Evolutionary conservation across 2,888 invertebrate genomes (phyloP).

Genomic region (Syrphus vitripennis): DNA sequence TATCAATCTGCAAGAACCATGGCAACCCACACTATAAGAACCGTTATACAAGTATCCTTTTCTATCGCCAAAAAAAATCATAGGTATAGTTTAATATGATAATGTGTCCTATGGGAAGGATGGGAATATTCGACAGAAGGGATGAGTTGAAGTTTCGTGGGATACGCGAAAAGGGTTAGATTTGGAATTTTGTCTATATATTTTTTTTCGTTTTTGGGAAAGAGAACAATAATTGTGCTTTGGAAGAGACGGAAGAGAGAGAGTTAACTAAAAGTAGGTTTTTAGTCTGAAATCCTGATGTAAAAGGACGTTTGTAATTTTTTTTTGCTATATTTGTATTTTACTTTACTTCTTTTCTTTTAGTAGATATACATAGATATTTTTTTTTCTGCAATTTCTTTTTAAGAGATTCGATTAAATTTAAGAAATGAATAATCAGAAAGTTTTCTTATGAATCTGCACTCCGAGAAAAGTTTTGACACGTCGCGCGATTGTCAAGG

Average conservation of each 20-base stretch:
- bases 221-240: slow-evolving; percentile 45
- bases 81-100: slow-evolving; percentile 69
- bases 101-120: slow-evolving; percentile 65
- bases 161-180: slow-evolving; percentile 61
- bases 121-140: slow-evolving; percentile 29
- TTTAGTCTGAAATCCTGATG: slow-evolving; percentile 34
- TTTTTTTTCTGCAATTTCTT: slow-evolving; percentile 43
- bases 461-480: slow-evolving; percentile 13
- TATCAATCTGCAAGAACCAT: slow-evolving; percentile 49
- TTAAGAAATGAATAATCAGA: slow-evolving; percentile 69
- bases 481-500: neutral
- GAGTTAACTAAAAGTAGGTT: slow-evolving; percentile 60
- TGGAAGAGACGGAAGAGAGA: slow-evolving; percentile 62
- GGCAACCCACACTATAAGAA: slow-evolving; percentile 20
- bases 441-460: slow-evolving; percentile 67
- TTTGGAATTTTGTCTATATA: slow-evolving; percentile 22
- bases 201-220: slow-evolving; percentile 2
- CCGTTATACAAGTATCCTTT: slow-evolving; percentile 61
- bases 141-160: slow-evolving; percentile 50
- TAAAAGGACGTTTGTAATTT: slow-evolving; percentile 35
- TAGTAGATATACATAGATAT: too few species aligned
- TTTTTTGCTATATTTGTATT: neutral
- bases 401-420: slow-evolving; percentile 68
- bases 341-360: neutral
- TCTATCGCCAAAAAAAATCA: slow-evolving; percentile 67